phyloP scores from a whole-genome alignment of 2,797 vertebrate species.

The Anguilla obscura region DNA sequence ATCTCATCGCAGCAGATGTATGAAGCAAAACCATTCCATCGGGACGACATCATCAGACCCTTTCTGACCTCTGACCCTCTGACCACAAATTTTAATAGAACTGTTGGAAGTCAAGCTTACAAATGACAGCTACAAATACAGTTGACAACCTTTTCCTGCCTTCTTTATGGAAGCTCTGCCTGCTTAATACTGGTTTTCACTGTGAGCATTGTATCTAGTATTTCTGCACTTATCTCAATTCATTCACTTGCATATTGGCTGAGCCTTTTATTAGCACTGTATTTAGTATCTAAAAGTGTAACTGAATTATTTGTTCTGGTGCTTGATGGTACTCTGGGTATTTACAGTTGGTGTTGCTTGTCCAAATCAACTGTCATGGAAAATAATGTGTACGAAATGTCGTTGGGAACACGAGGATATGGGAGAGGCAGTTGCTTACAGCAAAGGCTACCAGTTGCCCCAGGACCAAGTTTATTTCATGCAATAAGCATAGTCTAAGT shows the following conservation, averaged over 20 bases:
- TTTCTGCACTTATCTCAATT: neutral
- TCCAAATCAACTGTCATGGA: neutral
- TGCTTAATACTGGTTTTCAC: neutral
- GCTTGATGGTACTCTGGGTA: neutral
- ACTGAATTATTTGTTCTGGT: neutral
- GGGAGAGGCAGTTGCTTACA: neutral
- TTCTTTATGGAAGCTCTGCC: neutral
- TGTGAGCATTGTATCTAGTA: neutral
- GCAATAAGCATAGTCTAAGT: too few relatives aligned
- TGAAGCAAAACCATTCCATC: constrained; percentile 31
- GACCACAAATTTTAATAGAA: neutral
- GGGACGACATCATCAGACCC: constrained; percentile 18
- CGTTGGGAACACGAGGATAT: constrained; percentile 19
- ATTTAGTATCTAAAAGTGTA: neutral
- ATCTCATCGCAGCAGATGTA: constrained; percentile 16
- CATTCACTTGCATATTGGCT: neutral
- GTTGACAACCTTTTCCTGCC: neutral
- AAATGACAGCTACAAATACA: neutral
- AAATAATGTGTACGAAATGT: neutral
- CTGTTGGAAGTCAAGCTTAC: neutral
- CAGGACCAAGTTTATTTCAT: neutral
- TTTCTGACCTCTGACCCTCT: constrained; percentile 21
- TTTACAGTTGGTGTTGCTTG: neutral
- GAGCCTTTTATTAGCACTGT: neutral
- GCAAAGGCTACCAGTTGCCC: neutral